Percentiles rank a stretch among this genome's conserved stretches.
phyloP scores from a whole-genome alignment of 2,888 invertebrate genomes.

The Altica lythri region DNA sequence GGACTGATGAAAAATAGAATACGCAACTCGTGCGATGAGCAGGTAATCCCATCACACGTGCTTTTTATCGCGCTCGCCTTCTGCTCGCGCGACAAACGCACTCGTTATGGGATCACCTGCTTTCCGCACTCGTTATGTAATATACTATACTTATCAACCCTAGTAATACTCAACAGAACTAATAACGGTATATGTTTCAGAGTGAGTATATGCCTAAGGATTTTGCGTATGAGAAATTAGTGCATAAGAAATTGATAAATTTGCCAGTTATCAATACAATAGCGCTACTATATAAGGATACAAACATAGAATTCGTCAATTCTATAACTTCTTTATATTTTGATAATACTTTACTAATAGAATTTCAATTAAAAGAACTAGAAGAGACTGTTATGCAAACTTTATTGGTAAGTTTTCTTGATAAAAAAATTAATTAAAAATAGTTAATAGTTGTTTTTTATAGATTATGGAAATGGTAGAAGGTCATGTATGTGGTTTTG shows the following conservation, averaged over 20 bases:
- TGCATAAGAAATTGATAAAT: constrained; percentile 48
- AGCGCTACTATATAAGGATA: constrained; percentile 47
- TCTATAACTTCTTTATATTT: constrained; percentile 48
- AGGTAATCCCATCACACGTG: too few relatives aligned
- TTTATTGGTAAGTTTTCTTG: constrained; percentile 43
- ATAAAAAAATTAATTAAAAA: not conserved
- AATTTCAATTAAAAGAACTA: constrained; percentile 48
- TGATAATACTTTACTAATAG: constrained; percentile 39
- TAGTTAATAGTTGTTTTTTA: not conserved
- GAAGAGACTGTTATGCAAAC: constrained; percentile 48
- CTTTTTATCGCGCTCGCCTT: too few relatives aligned
- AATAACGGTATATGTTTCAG: constrained; percentile 47
- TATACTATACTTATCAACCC: too few relatives aligned
- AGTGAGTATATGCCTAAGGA: constrained; percentile 50
- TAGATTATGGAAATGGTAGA: constrained; percentile 51
- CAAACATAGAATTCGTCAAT: constrained; percentile 47
- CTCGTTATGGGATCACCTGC: too few relatives aligned
- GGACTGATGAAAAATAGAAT: too few relatives aligned
- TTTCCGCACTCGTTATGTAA: too few relatives aligned
- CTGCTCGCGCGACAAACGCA: too few relatives aligned
- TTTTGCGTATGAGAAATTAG: constrained; percentile 45
- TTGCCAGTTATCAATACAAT: constrained; percentile 49
- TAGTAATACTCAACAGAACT: too few relatives aligned
- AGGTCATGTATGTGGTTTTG: constrained; percentile 50
- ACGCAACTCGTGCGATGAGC: too few relatives aligned